phyloP scores from a whole-genome alignment of 1,140 invertebrate species.

The Anadara kagoshimensis region DNA sequence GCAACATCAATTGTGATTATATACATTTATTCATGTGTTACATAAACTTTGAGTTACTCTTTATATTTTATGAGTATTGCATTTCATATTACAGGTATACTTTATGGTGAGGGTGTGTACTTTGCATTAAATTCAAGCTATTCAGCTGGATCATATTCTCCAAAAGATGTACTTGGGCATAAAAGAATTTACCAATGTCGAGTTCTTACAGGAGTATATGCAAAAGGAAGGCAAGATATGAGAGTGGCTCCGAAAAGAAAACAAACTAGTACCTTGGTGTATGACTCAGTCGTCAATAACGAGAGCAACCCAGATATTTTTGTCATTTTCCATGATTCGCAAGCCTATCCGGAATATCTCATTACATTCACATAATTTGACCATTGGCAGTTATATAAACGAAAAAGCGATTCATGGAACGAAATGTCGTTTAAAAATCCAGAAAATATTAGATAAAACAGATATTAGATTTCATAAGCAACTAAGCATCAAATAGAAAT shows the following conservation, averaged over 20 bases:
- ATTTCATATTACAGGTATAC: slow-evolving; percentile 41
- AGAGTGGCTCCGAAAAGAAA: slow-evolving; percentile 31
- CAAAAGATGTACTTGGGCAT: slow-evolving; percentile 17
- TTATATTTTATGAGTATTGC: too few species aligned
- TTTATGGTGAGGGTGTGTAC: slow-evolving; percentile 49
- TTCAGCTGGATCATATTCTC: slow-evolving; percentile 40
- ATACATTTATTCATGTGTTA: too few species aligned
- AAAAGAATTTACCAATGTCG: slow-evolving; percentile 30
- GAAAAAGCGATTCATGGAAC: too few species aligned
- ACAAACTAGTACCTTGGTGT: slow-evolving; percentile 8
- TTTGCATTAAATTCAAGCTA: slow-evolving; percentile 47
- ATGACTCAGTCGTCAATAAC: slow-evolving; percentile 46
- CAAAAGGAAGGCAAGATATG: slow-evolving; percentile 15
- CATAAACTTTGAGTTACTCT: too few species aligned
- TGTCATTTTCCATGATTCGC: slow-evolving; percentile 49
- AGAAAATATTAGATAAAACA: too few species aligned
- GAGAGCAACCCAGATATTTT: slow-evolving; percentile 36
- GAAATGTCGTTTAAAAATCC: too few species aligned
- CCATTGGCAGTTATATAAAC: too few species aligned
- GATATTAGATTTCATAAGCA: too few species aligned
- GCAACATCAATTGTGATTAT: too few species aligned
- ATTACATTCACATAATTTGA: slow-evolving; percentile 34
- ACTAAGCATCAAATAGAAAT: too few species aligned
- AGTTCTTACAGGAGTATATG: slow-evolving; percentile 37
- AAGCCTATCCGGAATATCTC: slow-evolving; percentile 53